Evolutionary conservation across 2,113 vertebrate genomes (phyloP).

Genomic region (Mormyrus iriodes): DNA sequence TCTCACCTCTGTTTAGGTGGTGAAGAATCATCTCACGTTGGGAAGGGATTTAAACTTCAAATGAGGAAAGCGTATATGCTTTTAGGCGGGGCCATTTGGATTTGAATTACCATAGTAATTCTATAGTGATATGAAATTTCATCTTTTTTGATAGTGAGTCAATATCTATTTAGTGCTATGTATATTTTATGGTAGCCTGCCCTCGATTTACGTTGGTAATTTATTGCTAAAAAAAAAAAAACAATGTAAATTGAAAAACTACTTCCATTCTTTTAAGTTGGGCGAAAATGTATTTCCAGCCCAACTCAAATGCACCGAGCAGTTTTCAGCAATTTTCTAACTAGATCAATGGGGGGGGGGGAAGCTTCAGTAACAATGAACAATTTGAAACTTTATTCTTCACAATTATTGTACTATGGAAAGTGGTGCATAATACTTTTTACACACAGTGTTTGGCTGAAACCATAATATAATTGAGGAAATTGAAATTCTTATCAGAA

Average conservation of each 20-base stretch:
- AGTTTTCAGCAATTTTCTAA: not conserved
- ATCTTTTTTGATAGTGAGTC: not conserved
- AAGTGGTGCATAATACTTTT: not conserved
- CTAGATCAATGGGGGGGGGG: not conserved
- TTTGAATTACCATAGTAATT: not conserved
- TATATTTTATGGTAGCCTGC: not conserved
- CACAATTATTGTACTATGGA: not conserved
- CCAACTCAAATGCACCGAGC: not conserved
- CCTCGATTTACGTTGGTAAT: not conserved
- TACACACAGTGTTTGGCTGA: not conserved
- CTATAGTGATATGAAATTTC: not conserved
- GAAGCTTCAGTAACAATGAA: not conserved
- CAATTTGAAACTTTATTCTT: not conserved
- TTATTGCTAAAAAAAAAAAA: not conserved
- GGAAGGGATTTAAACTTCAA: not conserved
- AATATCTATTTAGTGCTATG: not conserved
- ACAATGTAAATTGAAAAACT: not conserved
- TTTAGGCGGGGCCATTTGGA: not conserved
- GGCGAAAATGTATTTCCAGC: not conserved
- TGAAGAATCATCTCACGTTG: not conserved
- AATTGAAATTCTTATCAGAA: not conserved
- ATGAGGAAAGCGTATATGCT: not conserved
- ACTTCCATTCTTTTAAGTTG: not conserved
- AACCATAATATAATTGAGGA: not conserved
- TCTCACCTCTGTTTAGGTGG: not conserved